Percentiles rank a stretch among this genome's conserved stretches.
phyloP scores from a whole-genome alignment of 2,888 invertebrate genomes.

The Mimas tiliae region DNA sequence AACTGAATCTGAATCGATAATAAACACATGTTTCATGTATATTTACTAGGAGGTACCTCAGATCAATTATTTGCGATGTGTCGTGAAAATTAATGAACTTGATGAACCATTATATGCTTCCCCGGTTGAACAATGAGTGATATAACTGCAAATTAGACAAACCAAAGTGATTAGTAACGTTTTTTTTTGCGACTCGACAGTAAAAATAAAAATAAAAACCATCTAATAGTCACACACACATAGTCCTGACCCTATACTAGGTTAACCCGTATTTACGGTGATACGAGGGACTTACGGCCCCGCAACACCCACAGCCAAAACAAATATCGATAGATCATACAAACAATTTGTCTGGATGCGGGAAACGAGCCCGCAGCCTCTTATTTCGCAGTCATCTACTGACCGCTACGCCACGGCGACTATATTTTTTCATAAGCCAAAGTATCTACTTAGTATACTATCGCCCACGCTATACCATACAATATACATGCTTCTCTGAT shows the following conservation, averaged over 20 bases:
- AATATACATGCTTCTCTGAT: neutral
- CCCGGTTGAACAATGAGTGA: slow-evolving; percentile 42
- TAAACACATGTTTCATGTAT: slow-evolving; percentile 15
- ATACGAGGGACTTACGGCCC: too few relatives aligned
- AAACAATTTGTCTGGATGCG: too few relatives aligned
- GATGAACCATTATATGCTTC: slow-evolving; percentile 20
- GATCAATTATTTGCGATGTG: slow-evolving; percentile 11
- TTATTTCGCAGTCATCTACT: too few relatives aligned
- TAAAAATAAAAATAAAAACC: neutral
- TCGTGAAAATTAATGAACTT: slow-evolving; percentile 28
- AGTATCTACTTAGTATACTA: too few relatives aligned
- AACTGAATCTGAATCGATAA: neutral
- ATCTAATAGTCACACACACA: too few relatives aligned
- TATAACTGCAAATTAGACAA: slow-evolving; percentile 45
- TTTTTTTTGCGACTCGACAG: slow-evolving; percentile 27
- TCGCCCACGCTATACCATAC: neutral
- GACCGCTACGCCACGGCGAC: too few relatives aligned
- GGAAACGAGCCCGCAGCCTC: too few relatives aligned
- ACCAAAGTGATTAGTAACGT: slow-evolving; percentile 42
- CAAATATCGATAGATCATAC: too few relatives aligned
- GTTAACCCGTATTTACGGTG: too few relatives aligned
- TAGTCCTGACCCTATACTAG: too few relatives aligned
- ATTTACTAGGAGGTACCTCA: slow-evolving; percentile 5
- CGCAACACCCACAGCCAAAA: too few relatives aligned
- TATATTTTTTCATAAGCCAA: too few relatives aligned